phyloP scores from a whole-genome alignment of 2,797 vertebrate species.

The Schizopygopsis malacanthus region DNA sequence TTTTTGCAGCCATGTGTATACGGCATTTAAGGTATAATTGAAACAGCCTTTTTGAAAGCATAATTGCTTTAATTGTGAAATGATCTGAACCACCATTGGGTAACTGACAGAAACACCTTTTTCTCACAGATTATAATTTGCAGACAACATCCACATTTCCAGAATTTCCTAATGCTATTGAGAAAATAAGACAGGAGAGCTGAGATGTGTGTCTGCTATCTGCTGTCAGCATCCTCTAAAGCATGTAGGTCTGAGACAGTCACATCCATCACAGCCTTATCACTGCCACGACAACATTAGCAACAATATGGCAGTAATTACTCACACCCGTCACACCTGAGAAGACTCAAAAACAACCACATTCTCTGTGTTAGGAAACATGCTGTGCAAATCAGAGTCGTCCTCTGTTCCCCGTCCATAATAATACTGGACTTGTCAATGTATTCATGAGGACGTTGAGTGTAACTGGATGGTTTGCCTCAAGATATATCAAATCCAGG shows the following conservation, averaged over 20 bases:
- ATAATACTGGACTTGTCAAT: neutral
- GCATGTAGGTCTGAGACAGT: conserved; percentile 50
- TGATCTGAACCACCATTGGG: neutral
- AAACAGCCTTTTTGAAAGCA: neutral
- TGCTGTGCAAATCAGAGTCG: neutral
- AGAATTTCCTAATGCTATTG: neutral
- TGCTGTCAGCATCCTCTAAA: conserved; percentile 48
- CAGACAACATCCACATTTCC: neutral
- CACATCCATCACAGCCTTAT: conserved; percentile 60
- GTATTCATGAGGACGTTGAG: neutral
- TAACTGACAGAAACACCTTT: neutral
- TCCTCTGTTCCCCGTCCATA: neutral
- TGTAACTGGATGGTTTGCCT: neutral
- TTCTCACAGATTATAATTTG: neutral
- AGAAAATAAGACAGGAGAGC: neutral
- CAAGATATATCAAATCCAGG: neutral
- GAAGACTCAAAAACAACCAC: conserved; percentile 29
- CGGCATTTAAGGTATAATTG: neutral
- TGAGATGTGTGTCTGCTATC: conserved; percentile 14
- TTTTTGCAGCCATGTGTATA: neutral
- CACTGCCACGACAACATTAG: conserved; percentile 50
- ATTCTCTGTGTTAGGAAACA: conserved; percentile 19
- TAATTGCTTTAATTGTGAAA: neutral
- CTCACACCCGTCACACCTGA: conserved; percentile 29
- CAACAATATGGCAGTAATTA: conserved; percentile 56